A percentile compares a stretch with the other conserved stretches of the same genome.
Conservation (phyloP, 2,113 vertebrate genomes). For the Papio anubis region DNA sequence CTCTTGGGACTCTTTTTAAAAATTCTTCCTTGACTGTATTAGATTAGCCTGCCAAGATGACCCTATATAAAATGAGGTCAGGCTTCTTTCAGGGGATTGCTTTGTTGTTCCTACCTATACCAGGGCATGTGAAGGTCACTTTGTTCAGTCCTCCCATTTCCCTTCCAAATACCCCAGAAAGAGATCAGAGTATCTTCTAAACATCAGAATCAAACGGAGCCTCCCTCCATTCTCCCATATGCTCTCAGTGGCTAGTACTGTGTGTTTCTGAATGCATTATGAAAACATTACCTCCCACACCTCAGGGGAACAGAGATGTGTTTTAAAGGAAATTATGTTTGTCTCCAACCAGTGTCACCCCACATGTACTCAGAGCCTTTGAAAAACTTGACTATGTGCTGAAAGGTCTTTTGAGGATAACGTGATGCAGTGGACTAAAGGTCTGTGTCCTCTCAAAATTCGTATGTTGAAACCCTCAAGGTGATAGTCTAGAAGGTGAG, state of each 20-base stretch:
- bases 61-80: constrained; percentile 55
- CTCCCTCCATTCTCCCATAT: not conserved
- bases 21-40: constrained; percentile 51
- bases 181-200: not conserved
- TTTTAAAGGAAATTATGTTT: not conserved
- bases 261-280: not conserved
- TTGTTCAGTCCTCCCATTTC: not conserved
- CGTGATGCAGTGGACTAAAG: not conserved
- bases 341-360: not conserved
- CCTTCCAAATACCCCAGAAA: not conserved
- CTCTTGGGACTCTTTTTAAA: constrained; percentile 62
- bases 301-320: not conserved
- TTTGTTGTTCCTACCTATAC: not conserved
- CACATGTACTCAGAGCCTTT: not conserved
- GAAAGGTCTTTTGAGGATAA: not conserved
- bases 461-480: not conserved
- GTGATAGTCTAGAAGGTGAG: no score
- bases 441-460: not conserved
- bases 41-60: constrained; percentile 59
- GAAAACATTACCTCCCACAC: not conserved
- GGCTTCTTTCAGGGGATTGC: not conserved
- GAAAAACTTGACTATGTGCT: not conserved
- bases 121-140: not conserved
- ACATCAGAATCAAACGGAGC: not conserved
- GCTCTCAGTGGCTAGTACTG: not conserved